Base-by-base conservation (phyloP, 1,140 invertebrate genomes). In the Ostrea denselamellosa region DNA sequence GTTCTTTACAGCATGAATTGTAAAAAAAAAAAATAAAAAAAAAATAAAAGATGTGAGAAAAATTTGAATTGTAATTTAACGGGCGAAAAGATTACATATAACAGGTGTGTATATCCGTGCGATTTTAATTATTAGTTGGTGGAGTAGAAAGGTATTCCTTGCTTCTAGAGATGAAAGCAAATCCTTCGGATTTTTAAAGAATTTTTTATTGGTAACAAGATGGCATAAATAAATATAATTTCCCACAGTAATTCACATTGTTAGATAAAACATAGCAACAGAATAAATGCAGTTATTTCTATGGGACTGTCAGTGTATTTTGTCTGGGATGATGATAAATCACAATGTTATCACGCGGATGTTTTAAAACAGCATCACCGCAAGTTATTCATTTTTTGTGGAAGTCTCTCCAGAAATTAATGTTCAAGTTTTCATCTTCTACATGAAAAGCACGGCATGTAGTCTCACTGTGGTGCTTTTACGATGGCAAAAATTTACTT, bases 191-290 rank as follows among this genome's bases (percentile, higher is more conserved):
- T 71, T 77, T 77, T 77, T 1, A 17, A 77, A 77, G 28, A 62
- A 62, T 34, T 77, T 34, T 77, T 77, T 77, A 77, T 77, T 77
- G 68, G 68, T 77, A 77, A 77, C 68, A 77, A 77, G 68, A 77
- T 77, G 68, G 68, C 28, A 77, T 77, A 77, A 77, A 77, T 77
- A 77, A 77, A 77, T 77, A 77, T 62, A 34, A 77, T 77, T 77
- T 28, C 14, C 68, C 22, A 77, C 68, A 77, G 28, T 0, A 77
- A 14, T 77, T 77, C 68, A 14, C 28, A 14, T 77, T 28, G 68
- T 77, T 34, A 77, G 28, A 77, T 28, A 77, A 71, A 77, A 77
- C 22, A 14, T 77, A 77, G 28, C 10, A 77, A 77, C 65, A 71
- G 25, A 71, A 28, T 77, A 25, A 77, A 34, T 77, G 68, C 28